Evolutionary conservation across 2,113 vertebrate genomes (phyloP).

Genomic region (Scortum barcoo): DNA sequence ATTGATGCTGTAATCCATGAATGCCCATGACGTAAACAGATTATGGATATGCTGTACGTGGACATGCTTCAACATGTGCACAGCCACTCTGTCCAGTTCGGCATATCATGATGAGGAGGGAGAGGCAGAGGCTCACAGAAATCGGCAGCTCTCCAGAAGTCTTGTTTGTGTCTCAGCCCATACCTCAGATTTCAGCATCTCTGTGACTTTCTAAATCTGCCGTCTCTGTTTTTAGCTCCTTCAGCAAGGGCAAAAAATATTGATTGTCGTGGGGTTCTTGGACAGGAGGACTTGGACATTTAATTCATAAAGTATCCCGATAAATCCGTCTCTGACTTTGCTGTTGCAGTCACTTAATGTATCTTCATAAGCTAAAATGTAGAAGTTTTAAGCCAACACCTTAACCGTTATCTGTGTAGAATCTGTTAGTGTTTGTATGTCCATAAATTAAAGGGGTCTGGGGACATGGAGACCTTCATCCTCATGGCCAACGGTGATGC

Average conservation of each 20-base stretch:
- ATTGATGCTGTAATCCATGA: slow-evolving; percentile 4
- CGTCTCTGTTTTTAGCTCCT: slow-evolving; percentile 33
- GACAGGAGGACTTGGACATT: slow-evolving; percentile 25
- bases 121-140: neutral
- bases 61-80: neutral
- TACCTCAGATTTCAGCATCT: slow-evolving; percentile 3
- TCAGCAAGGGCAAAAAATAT: slow-evolving; percentile 45
- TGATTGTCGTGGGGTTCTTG: slow-evolving; percentile 45
- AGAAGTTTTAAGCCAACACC: neutral
- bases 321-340: slow-evolving; percentile 36
- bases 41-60: neutral
- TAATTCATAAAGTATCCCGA: slow-evolving; percentile 38
- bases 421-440: slow-evolving; percentile 10
- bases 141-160: neutral
- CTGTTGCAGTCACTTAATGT: neutral
- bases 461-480: slow-evolving; percentile 28
- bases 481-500: slow-evolving; percentile 18
- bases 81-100: neutral
- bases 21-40: slow-evolving; percentile 5
- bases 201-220: slow-evolving; percentile 20
- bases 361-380: neutral
- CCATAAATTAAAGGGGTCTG: slow-evolving; percentile 28
- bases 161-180: neutral
- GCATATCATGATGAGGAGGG: neutral
- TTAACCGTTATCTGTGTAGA: slow-evolving; percentile 8